A percentile compares a stretch with the other conserved stretches of the same genome.
Conservation (phyloP, 35 echinoderm and acorn worm species). For the Apostichopus japonicus region DNA sequence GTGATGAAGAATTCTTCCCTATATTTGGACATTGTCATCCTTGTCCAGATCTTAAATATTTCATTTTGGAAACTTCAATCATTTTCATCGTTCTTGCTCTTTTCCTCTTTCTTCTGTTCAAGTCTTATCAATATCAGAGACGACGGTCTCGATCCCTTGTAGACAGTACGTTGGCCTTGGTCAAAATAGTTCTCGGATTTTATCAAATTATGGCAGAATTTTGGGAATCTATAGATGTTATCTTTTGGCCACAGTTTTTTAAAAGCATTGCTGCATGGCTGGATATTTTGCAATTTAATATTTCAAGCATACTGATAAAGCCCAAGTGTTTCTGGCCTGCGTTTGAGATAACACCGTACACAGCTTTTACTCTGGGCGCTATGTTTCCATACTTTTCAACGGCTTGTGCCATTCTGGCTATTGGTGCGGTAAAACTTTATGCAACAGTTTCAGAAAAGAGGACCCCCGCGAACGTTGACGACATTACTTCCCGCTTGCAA, state of each 20-base stretch:
- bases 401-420: neutral
- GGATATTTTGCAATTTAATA: constrained; percentile 24
- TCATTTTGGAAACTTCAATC: neutral
- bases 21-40: neutral
- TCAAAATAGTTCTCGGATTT: constrained; percentile 59
- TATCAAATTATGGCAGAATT: constrained; percentile 61
- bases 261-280: constrained; percentile 4
- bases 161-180: neutral
- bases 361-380: neutral
- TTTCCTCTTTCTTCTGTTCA: neutral
- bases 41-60: neutral
- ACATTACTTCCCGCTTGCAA: neutral
- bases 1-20: neutral
- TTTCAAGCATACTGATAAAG: constrained; percentile 32
- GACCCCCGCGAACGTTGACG: neutral
- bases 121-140: neutral
- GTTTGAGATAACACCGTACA: neutral
- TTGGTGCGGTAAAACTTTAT: neutral
- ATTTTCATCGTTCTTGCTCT: neutral
- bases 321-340: constrained; percentile 33
- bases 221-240: constrained; percentile 22
- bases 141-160: constrained; percentile 1
- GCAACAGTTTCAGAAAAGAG: neutral
- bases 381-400: neutral
- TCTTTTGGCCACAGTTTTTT: constrained; percentile 30